These are phyloP conservation scores for Herpailurus yagouaroundi DNA, from an alignment of 2,113 vertebrate genomes.

Conservation along the genomic window DNA sequence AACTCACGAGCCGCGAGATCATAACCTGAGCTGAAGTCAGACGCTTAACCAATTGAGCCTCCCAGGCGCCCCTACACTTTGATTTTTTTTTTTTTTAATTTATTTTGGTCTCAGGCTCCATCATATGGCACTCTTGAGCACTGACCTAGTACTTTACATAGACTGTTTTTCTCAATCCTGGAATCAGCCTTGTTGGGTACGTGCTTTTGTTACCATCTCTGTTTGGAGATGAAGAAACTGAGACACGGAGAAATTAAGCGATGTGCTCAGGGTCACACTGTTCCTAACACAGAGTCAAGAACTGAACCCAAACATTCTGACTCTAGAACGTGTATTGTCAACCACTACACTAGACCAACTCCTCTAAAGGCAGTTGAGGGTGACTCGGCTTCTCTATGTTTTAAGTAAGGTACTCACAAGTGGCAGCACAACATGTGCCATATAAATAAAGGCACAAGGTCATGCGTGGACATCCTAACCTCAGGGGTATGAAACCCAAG, in stretches of 20 bases:
- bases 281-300: not conserved
- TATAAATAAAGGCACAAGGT: not conserved
- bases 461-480: not conserved
- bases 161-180: not conserved
- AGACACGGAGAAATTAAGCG: not conserved
- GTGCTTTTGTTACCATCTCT: not conserved
- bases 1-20: too few relatives aligned
- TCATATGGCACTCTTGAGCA: not conserved
- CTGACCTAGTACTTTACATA: not conserved
- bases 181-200: not conserved
- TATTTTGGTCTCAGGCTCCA: not conserved
- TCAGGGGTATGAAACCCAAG: not conserved
- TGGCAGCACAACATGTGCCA: not conserved
- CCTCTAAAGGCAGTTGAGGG: not conserved
- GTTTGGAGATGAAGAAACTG: not conserved
- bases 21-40: too few relatives aligned
- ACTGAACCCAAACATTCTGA: not conserved
- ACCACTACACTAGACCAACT: not conserved
- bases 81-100: not conserved
- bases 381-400: not conserved
- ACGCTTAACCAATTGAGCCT: too few relatives aligned
- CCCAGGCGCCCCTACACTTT: too few relatives aligned
- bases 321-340: not conserved
- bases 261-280: not conserved
- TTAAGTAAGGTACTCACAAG: not conserved